Percentiles rank a stretch among this genome's conserved stretches.
Evolutionary conservation across 2,888 invertebrate species (phyloP).

Genomic region (Apocheima hispidaria): DNA sequence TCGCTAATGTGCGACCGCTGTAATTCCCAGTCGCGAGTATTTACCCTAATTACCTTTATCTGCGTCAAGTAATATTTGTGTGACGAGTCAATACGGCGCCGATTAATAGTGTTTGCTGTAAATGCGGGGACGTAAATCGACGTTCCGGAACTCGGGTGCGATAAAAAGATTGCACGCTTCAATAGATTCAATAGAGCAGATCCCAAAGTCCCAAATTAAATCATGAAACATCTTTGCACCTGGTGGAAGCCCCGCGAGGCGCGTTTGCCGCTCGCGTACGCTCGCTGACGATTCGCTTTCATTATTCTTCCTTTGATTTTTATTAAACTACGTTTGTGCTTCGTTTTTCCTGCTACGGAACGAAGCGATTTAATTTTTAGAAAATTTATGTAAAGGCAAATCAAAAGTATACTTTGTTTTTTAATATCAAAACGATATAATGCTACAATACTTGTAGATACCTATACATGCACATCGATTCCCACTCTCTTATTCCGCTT

Average conservation of each 20-base stretch:
- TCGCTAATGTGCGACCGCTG: slow-evolving; percentile 33
- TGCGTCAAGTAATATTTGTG: slow-evolving; percentile 36
- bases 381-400: not conserved
- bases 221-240: slow-evolving; percentile 84
- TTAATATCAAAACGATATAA: not conserved
- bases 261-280: slow-evolving; percentile 59
- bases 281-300: slow-evolving; percentile 72
- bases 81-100: slow-evolving; percentile 43
- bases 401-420: not conserved
- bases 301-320: slow-evolving; percentile 68
- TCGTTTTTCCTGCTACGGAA: slow-evolving; percentile 29
- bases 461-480: not conserved
- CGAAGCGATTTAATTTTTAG: slow-evolving; percentile 36
- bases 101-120: slow-evolving; percentile 48
- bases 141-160: slow-evolving; percentile 62
- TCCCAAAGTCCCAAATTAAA: slow-evolving; percentile 86
- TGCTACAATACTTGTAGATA: too few species aligned
- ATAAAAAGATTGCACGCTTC: slow-evolving; percentile 80
- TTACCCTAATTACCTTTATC: slow-evolving; percentile 39
- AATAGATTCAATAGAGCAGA: slow-evolving; percentile 82
- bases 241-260: slow-evolving; percentile 71
- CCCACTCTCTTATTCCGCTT: slow-evolving; percentile 15
- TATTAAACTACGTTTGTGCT: slow-evolving; percentile 48
- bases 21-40: slow-evolving; percentile 42
- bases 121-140: slow-evolving; percentile 54